Base-by-base conservation (phyloP, 2,888 invertebrate genomes). In the Synergus itoensis region DNA sequence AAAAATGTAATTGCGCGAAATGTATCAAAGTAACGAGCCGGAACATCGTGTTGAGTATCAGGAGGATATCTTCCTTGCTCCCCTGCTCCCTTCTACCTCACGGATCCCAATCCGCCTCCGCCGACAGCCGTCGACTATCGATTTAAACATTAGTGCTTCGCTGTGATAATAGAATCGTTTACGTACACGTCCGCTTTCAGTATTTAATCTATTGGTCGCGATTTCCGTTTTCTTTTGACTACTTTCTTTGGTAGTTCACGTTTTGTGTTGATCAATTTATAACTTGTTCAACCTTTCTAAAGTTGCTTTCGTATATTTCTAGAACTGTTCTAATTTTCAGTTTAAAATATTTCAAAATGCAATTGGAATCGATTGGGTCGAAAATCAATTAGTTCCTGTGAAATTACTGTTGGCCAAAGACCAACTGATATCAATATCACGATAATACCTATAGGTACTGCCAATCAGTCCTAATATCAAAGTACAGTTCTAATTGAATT, bases 111-210 rank as follows among this genome's bases (percentile, higher is more conserved):
- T 73, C 62, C 75, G 36, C 40, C 16, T 79, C 40, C 79, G 48
- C 16, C 69, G 64, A 80, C 81, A 78, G 80, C 82, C 79, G 81
- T 43, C 81, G 78, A 81, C 79, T 89, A 89, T 89, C 88, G 89
- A 89, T 89, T 89, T 87, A 86, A 86, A 86, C 88, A 88, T 89
- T 89, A 89, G 87, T 85, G 86, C 84, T 83, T 81, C 69, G 75
- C 77, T 81, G 83, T 80, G 69, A 73, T 73, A 73, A 73, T 73
- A 73, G 48, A 73, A 53, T 73, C 69, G 69, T 73, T 73, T 53
- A 73, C 48, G 48, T 73, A 53, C 69, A 73, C 69, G 69, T 73
- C 69, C 69, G 69, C 48, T 73, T 73, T 45, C 36, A 14, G 28
- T 48, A 73, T 73, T 65, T 41, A 75, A 18, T 76, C 65, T 57